phyloP scores from a whole-genome alignment of 37 sponge, comb jelly and placozoan genomes.

The Spongia lamella region DNA sequence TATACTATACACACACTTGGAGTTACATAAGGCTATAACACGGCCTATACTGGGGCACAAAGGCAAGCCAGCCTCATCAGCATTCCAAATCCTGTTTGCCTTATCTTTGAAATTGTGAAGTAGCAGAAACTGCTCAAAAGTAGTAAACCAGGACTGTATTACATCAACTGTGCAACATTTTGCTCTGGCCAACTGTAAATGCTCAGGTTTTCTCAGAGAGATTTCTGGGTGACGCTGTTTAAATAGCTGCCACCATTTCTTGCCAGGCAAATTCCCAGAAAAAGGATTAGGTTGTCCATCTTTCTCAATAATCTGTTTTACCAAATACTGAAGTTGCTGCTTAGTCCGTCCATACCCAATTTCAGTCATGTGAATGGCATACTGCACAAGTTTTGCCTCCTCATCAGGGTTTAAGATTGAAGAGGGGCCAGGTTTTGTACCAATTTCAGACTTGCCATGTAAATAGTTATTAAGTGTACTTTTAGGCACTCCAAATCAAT shows the following conservation, averaged over 20 bases:
- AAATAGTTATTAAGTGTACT: constrained; percentile 46
- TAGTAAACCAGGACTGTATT: constrained; percentile 13
- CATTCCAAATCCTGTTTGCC: constrained; percentile 37
- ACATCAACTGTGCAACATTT: constrained; percentile 25
- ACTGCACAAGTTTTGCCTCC: constrained; percentile 25
- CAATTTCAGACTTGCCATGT: constrained; percentile 5
- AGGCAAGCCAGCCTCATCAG: constrained; percentile 44
- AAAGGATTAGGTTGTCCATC: constrained; percentile 37
- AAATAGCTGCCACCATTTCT: constrained; percentile 48
- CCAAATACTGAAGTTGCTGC: constrained; percentile 16
- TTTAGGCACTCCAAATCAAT: constrained; percentile 27
- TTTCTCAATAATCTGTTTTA: constrained; percentile 30
- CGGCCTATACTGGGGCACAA: constrained; percentile 29
- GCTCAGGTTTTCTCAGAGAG: background rate
- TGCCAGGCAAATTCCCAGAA: constrained; percentile 35
- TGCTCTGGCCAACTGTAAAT: constrained; percentile 6
- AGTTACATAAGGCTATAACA: background rate
- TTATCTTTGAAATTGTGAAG: background rate
- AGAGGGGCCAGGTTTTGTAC: constrained; percentile 5
- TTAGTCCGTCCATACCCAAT: constrained; percentile 48
- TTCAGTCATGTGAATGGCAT: constrained; percentile 25
- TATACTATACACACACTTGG: constrained; percentile 9
- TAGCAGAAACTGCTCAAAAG: constrained; percentile 4
- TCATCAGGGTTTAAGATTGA: constrained; percentile 28
- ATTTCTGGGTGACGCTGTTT: background rate